Evolutionary conservation across 2,113 vertebrate species (phyloP).

Genomic region (Rissa tridactyla): DNA sequence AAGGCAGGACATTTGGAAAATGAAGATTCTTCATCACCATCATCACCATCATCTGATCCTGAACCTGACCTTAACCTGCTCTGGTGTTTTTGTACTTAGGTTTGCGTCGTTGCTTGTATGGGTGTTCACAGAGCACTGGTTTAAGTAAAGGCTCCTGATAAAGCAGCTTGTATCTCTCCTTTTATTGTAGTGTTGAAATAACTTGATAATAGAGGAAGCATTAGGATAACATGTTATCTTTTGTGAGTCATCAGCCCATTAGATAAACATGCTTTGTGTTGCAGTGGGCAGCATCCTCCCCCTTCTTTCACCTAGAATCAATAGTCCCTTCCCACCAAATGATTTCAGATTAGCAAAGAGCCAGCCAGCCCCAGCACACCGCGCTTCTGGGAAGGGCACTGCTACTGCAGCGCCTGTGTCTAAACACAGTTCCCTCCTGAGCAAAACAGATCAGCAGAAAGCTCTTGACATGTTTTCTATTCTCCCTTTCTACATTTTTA

Average conservation of each 20-base stretch:
- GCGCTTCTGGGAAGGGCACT: not conserved
- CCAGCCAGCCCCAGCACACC: not conserved
- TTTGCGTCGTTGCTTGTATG: not conserved
- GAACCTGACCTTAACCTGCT: not conserved
- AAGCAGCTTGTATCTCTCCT: not conserved
- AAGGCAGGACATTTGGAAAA: not conserved
- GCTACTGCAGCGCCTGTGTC: not conserved
- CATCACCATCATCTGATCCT: not conserved
- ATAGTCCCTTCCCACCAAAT: not conserved
- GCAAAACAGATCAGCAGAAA: not conserved
- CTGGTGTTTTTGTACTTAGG: not conserved
- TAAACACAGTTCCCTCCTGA: not conserved
- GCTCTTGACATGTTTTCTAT: not conserved
- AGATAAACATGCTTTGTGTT: constrained; percentile 32
- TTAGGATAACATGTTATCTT: constrained; percentile 37
- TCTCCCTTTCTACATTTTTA: not conserved
- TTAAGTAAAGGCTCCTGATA: not conserved
- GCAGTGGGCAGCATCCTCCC: constrained; percentile 12
- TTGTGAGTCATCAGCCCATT: not conserved
- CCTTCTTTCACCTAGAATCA: constrained; percentile 1
- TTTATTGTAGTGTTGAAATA: constrained; percentile 23
- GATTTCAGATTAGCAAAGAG: not conserved
- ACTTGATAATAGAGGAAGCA: constrained; percentile 12
- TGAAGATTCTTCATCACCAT: not conserved
- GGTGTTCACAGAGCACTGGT: not conserved